Percentiles rank a stretch among this genome's conserved stretches.
phyloP scores from a whole-genome alignment of 2,113 vertebrate species.

The Pica pica region DNA sequence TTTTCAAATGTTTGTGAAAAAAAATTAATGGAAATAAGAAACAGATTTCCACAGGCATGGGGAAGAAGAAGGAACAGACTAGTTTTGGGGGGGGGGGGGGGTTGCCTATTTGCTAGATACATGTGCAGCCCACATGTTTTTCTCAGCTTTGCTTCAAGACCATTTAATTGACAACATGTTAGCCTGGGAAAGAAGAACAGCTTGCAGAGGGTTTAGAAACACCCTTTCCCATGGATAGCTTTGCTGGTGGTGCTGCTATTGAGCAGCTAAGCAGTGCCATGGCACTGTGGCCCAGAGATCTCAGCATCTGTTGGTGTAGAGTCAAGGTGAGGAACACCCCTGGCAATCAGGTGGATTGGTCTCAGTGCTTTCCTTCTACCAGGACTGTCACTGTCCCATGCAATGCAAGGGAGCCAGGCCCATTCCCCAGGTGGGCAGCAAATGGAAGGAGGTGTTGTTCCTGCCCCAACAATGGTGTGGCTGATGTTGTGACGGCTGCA shows the following conservation, averaged over 20 bases:
- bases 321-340: neutral
- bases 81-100: neutral
- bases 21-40: neutral
- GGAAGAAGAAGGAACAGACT: neutral
- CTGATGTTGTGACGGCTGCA: neutral
- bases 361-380: neutral
- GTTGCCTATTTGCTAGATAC: neutral
- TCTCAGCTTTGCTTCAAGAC: neutral
- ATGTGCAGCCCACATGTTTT: neutral
- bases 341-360: neutral
- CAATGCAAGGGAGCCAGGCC: neutral
- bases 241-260: neutral
- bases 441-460: neutral
- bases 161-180: neutral
- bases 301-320: neutral
- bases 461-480: accelerated
- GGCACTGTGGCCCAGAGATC: neutral
- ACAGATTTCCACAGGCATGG: neutral
- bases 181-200: neutral
- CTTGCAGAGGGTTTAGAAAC: neutral
- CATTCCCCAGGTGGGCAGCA: neutral
- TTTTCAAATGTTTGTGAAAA: neutral
- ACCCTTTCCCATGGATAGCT: neutral
- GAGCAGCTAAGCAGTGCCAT: neutral
- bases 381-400: neutral